Conservation (phyloP, 2,888 invertebrate genomes). For the Sarcophaga rosellei region DNA sequence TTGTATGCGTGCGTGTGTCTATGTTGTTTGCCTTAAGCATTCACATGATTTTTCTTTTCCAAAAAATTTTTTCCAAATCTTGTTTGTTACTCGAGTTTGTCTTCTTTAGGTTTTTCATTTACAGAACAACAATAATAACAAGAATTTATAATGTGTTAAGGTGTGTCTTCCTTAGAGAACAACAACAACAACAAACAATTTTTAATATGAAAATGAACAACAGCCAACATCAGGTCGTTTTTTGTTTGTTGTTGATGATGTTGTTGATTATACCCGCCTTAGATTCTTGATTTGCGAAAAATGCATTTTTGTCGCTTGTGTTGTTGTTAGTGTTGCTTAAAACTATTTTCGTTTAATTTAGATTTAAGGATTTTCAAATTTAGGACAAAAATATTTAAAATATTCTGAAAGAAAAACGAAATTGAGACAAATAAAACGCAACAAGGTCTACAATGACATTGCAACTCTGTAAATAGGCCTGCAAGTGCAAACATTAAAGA, state of each 20-base stretch:
- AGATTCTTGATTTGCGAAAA: conserved; percentile 26
- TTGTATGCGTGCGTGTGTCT: background rate
- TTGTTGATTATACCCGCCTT: conserved; percentile 18
- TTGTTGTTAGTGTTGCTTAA: background rate
- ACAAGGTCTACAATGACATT: background rate
- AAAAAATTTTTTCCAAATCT: conserved; percentile 24
- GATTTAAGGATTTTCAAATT: background rate
- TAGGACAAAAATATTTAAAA: background rate
- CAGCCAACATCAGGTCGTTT: conserved; percentile 13
- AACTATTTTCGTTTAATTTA: background rate
- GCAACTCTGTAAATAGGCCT: too few species aligned
- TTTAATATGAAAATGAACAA: too few species aligned
- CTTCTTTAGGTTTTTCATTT: conserved; percentile 34
- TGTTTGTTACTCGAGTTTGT: background rate
- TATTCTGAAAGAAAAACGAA: background rate
- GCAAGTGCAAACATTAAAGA: too few species aligned
- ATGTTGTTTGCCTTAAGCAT: conserved; percentile 16
- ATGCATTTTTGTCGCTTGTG: background rate
- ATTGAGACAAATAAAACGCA: background rate
- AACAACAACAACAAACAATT: background rate
- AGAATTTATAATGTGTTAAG: conserved; percentile 58
- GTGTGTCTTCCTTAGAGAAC: conserved; percentile 52
- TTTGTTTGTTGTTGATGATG: background rate
- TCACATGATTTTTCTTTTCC: conserved; percentile 53
- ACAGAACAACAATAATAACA: background rate